Base-by-base conservation (phyloP, 1,140 invertebrate species). In the Heliconius melpomene region DNA sequence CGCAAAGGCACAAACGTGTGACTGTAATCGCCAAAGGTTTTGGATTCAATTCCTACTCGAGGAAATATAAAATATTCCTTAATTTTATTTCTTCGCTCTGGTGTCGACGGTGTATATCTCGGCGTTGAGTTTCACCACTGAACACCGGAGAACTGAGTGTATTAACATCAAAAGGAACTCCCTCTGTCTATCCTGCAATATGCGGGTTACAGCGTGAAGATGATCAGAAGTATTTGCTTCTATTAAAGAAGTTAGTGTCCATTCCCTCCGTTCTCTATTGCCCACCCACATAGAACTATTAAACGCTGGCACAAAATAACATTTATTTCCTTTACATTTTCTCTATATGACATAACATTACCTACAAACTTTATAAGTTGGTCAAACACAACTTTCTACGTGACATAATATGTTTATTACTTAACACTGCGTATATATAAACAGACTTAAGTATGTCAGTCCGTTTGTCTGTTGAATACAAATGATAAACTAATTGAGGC, bases 401-500 rank as follows among this genome's bases (percentile, higher is more conserved):
- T 66, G 60, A 66, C 60, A 66, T 66, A 66, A 66, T 66, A 66
- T 66, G 23, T 66, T 26, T 66, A 66, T 66, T 66, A 66, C 60
- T 66, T 66, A 66, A 66, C 60, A 66, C 60, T 66, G 60, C 60
- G 60, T 66, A 66, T 66, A 66, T 66, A 66, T 66, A 66, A 66
- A 66, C 23, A 66, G 60, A 26, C 9, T 13, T 66, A 66, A 66
- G 60, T 66, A 26, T 66, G 60, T 66, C 60, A 66, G 60, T 29
- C 23, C 60, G 60, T 66, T 66, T 66, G 23, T 66, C 9, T 16
- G 23, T 66, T 66, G 60, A 66, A 66, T 66, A 66, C 60, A 66
- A 66, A 66, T 66, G 54, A n/a, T 66, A 66, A 66, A 26, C 60
- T 66, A 26, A 66, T 66, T 29, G 60, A 66, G 60, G 60, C 8